Evolutionary conservation across 2,113 vertebrate species (phyloP).

Genomic region (Peromyscus polionotus): DNA sequence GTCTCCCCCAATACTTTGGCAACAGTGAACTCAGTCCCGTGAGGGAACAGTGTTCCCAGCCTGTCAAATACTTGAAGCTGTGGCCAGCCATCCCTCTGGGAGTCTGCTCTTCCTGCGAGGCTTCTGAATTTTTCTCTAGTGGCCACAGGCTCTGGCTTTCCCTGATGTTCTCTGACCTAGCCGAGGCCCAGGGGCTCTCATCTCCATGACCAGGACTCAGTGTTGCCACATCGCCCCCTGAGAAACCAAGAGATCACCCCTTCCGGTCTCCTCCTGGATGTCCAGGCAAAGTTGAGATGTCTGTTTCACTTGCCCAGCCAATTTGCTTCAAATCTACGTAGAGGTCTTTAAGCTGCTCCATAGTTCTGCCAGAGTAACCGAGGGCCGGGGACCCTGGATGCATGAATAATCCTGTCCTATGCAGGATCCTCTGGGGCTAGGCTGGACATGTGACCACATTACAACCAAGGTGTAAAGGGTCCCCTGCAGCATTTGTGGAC

Average conservation of each 20-base stretch:
- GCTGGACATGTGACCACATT: background rate
- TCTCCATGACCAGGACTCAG: background rate
- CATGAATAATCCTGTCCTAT: background rate
- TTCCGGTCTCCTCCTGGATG: background rate
- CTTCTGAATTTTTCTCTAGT: no score
- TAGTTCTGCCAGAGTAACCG: background rate
- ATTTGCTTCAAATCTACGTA: background rate
- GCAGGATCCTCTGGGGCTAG: background rate
- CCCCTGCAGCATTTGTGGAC: background rate
- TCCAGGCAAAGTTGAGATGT: background rate
- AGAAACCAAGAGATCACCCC: no score
- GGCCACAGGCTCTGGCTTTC: background rate
- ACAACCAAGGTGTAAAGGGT: background rate
- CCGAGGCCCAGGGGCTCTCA: background rate
- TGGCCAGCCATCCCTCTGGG: background rate
- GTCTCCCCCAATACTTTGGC: background rate
- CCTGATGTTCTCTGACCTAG: background rate
- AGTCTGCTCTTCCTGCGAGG: background rate
- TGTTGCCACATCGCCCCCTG: accelerated
- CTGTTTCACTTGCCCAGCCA: background rate
- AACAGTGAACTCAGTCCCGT: background rate
- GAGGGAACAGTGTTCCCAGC: no score
- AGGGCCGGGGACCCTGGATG: background rate
- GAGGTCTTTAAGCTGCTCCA: background rate
- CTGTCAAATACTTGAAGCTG: background rate